These are phyloP conservation scores for Lepisosteus osseus DNA, from an alignment of 2,113 vertebrate genomes.

Conservation along the genomic window DNA sequence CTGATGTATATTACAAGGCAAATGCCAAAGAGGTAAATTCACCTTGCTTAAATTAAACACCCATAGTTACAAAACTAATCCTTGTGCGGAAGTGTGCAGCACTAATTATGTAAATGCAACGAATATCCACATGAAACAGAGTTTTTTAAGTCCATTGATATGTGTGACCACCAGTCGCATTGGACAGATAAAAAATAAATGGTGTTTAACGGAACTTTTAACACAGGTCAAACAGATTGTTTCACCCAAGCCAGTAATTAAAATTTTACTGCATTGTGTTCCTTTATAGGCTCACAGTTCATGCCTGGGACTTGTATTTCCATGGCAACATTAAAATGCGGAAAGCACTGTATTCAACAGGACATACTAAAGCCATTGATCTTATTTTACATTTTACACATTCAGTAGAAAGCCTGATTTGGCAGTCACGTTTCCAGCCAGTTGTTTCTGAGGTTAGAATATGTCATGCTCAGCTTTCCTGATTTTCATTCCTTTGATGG, in stretches of 20 bases:
- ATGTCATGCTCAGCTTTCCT: neutral
- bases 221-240: slow-evolving; percentile 1
- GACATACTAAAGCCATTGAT: slow-evolving; percentile 56
- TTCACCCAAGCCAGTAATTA: slow-evolving; percentile 25
- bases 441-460: slow-evolving; percentile 31
- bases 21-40: too few species aligned
- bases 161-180: too few species aligned
- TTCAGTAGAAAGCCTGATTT: slow-evolving; percentile 16
- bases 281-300: slow-evolving; percentile 10
- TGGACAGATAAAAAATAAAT: too few species aligned
- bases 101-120: too few species aligned
- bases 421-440: slow-evolving; percentile 20
- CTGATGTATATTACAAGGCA: too few species aligned
- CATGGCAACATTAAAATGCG: slow-evolving; percentile 28
- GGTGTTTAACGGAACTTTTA: neutral
- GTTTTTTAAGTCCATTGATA: too few species aligned
- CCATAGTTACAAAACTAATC: too few species aligned
- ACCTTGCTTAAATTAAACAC: too few species aligned
- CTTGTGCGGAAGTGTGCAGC: too few species aligned
- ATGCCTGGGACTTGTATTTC: slow-evolving; percentile 25
- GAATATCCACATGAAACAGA: too few species aligned
- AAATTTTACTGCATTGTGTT: slow-evolving; percentile 26
- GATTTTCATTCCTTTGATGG: slow-evolving; percentile 18
- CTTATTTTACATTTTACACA: slow-evolving; percentile 38
- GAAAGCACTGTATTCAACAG: slow-evolving; percentile 26